Evolutionary conservation across 2,797 vertebrate species (phyloP), one percentile per base, ranked within the genome.

Genomic region (Pseudomugil tenellus): DNA sequence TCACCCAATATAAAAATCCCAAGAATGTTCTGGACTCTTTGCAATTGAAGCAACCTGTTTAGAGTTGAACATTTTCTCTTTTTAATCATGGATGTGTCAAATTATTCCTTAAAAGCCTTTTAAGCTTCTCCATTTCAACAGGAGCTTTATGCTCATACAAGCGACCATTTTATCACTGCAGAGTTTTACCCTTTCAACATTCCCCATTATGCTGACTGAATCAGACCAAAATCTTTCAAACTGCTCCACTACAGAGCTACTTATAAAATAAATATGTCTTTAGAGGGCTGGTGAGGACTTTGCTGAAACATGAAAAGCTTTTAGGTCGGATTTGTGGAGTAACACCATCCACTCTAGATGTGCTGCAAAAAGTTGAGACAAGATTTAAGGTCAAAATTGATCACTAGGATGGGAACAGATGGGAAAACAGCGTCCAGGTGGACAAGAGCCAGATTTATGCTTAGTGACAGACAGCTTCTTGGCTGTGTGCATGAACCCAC

Each of bases 321-420:
- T 69, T 29, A n/a, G 53, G 35, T 57, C 35, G 2, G 64, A 71
- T 67, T 77, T 67, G 46, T 10, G 17, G 19, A 56, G 67, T 19
- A 76, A 74, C 60, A 52, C 16, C 52, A 31, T 61, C 43, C 59
- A 37, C 60, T 55, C 39, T 72, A 16, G 70, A 70, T 68, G 76
- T 29, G 59, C 55, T 39, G 34, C 67, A 11, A 11, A 46, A 19
- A 69, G 75, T 57, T 17, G 11, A 61, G 66, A 73, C 66, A 46
- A 25, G 80, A 84, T 63, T 46, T 46, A 67, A 76, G 81, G 83
- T 85, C 85, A 79, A 75, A 79, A 76, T 61, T 80, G 84, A 89
- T 85, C 86, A 84, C 60, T 32, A 66, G 63, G 73, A 82, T 41
- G 75, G 78, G 77, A 81, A 34, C 88, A 90, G 90, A 90, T 87